phyloP scores from a whole-genome alignment of 2,113 vertebrate species.

The Oncorhynchus kisutch region DNA sequence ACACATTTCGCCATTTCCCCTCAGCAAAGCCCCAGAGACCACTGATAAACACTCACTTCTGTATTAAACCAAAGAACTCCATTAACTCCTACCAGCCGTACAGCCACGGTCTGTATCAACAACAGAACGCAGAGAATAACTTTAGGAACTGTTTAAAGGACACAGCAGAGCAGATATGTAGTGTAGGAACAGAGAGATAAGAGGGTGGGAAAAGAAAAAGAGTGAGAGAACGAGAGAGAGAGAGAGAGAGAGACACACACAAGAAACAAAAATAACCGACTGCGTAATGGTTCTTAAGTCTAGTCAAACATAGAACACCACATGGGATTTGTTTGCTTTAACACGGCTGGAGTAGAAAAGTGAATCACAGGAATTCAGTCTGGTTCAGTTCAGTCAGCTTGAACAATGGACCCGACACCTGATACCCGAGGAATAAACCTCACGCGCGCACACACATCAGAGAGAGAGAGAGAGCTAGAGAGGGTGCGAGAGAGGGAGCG shows the following conservation, averaged over 20 bases:
- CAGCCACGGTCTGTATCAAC: slow-evolving; percentile 1
- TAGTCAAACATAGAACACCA: slow-evolving; percentile 2
- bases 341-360: slow-evolving; percentile 45
- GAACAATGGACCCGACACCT: slow-evolving; percentile 53
- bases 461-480: too few species aligned
- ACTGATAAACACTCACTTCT: slow-evolving; percentile 3
- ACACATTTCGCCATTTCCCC: neutral
- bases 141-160: neutral
- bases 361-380: slow-evolving; percentile 56
- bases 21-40: neutral
- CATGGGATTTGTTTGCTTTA: slow-evolving; percentile 49
- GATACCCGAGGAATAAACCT: slow-evolving; percentile 43
- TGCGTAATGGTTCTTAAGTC: slow-evolving; percentile 22
- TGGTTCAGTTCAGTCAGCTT: slow-evolving; percentile 51
- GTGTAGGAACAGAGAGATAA: neutral
- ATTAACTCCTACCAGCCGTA: neutral
- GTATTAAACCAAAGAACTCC: neutral
- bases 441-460: neutral
- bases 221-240: neutral
- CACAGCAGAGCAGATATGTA: slow-evolving; percentile 6
- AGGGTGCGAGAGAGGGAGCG: too few species aligned
- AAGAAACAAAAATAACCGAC: slow-evolving; percentile 33
- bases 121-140: neutral
- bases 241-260: neutral
- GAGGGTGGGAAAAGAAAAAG: slow-evolving; percentile 6